Conservation (phyloP, 2,888 invertebrate species). For the Xanthia icteritia region DNA sequence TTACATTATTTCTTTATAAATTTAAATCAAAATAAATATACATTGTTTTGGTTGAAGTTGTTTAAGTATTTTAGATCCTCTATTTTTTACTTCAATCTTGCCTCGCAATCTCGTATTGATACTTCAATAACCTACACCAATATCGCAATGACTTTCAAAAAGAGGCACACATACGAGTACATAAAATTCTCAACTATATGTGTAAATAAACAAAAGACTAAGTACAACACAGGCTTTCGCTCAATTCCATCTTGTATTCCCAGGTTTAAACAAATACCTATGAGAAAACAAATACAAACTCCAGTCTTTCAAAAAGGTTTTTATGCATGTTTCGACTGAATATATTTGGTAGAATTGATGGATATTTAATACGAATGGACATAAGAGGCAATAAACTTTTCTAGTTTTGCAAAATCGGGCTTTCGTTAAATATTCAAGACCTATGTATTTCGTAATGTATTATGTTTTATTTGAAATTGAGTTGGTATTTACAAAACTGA, state of each 20-base stretch:
- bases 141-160: not conserved
- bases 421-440: not conserved
- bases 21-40: no score
- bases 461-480: conserved; percentile 4
- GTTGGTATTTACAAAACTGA: not conserved
- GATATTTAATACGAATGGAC: conserved; percentile 16
- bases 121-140: not conserved
- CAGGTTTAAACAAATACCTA: conserved; percentile 5
- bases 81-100: not conserved
- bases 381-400: not conserved
- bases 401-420: not conserved
- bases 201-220: conserved; percentile 8
- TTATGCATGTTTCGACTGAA: not conserved
- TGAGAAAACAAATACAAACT: conserved; percentile 12
- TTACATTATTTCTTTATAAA: no score
- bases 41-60: not conserved
- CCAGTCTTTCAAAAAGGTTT: conserved; percentile 13
- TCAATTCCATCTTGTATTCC: conserved; percentile 6
- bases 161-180: not conserved
- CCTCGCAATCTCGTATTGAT: not conserved
- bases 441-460: not conserved
- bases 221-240: not conserved
- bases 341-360: conserved; percentile 8
- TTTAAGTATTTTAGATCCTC: no score
- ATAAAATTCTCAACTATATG: not conserved